Base-by-base conservation (phyloP, 2,888 invertebrate species). In the Hylaea fasciaria region DNA sequence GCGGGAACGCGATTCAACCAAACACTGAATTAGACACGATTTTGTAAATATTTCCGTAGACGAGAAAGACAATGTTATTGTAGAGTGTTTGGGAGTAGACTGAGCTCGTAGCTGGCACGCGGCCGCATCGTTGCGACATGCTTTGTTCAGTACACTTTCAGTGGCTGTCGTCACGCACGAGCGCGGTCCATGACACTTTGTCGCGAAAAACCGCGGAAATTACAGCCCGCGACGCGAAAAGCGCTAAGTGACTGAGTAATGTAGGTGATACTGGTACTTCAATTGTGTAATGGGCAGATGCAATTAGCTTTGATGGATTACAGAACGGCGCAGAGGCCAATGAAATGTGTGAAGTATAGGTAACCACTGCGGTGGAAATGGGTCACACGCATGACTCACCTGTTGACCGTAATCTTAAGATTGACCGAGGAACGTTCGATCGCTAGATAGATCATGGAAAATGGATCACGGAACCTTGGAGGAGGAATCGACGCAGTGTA, bases 61-160 rank as follows among this genome's bases (percentile, higher is more conserved):
- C 62, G 58, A 57, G 49, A 56, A 50, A 72, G 76, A 74, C 75
- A 76, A 80, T 83, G 83, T 84, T 85, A 79, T 86, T 86, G 81
- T 82, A 74, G 80, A 80, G 76, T 83, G 87, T 82, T 85, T 81
- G 77, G 79, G 69, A 64, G 79, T 67, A 72, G 77, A 88, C 86
- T 87, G 87, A 85, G 77, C 80, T 65, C 77, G 76, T 75, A 74
- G 80, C 81, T 86, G 89, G 86, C 87, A 82, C 83, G 70, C 72
- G 65, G 67, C 74, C 77, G 75, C 45, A n/a, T 52, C 73, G 80
- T 77, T 78, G 78, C 73, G 77, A 76, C 77, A 80, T 78, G 82
- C 83, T 83, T 85, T 88, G 68, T 70, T 70, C 68, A 86, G 76
- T 76, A 79, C 80, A 80, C 81, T 84, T 81, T 79, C 77, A 77